Percentiles rank a stretch among this genome's conserved stretches.
Conservation (phyloP, 92 coral and sea anemone species). For the Porites evermanni region DNA sequence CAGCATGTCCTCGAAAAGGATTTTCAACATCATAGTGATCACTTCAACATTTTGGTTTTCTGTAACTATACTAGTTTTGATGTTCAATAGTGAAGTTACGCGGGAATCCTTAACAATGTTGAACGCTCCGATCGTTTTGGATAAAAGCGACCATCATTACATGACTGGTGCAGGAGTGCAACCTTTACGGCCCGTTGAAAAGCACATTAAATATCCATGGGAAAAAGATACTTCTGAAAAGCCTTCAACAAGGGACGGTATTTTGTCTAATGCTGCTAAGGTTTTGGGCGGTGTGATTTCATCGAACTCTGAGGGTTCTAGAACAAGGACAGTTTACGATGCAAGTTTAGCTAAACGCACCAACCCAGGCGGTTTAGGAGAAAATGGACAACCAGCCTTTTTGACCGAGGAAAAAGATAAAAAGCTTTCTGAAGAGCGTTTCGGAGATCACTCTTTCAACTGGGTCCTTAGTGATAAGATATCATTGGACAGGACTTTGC, state of each 20-base stretch:
- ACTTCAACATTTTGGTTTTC: constrained; percentile 98
- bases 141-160: constrained; percentile 78
- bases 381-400: constrained; percentile 90
- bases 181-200: constrained; percentile 85
- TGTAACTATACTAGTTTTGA: constrained; percentile 88
- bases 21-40: constrained; percentile 86
- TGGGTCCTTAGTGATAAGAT: constrained; percentile 96
- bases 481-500: constrained; percentile 92
- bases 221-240: constrained; percentile 60
- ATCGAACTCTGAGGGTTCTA: constrained; percentile 38
- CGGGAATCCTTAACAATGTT: constrained; percentile 95
- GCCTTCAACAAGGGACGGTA: constrained; percentile 46
- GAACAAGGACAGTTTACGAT: constrained; percentile 78
- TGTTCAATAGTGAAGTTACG: constrained; percentile 91
- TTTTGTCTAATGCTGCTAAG: constrained; percentile 74
- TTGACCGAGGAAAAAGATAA: constrained; percentile 84
- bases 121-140: constrained; percentile 85
- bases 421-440: constrained; percentile 83
- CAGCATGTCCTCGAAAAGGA: constrained; percentile 75
- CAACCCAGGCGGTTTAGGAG: constrained; percentile 88
- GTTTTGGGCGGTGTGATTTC: constrained; percentile 77
- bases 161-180: constrained; percentile 93
- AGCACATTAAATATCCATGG: constrained; percentile 97
- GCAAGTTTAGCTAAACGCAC: constrained; percentile 84
- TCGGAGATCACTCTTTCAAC: constrained; percentile 96